phyloP scores from a whole-genome alignment of 2,113 vertebrate species.

The Myiopsitta monachus region DNA sequence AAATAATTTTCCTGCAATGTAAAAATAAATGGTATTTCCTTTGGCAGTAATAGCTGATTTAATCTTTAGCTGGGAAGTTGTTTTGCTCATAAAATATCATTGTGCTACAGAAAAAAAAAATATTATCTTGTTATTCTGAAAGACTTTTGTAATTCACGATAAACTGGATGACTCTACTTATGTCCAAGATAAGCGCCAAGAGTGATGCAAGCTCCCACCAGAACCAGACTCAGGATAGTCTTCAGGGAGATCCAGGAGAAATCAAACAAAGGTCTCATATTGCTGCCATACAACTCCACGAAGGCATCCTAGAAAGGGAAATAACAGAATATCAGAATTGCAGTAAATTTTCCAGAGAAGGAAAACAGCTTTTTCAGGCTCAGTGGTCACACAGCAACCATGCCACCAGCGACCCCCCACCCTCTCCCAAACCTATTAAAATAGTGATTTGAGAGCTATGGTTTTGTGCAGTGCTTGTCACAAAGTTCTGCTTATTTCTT shows the following conservation, averaged over 20 bases:
- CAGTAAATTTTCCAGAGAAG: not conserved
- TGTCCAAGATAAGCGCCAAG: constrained; percentile 94
- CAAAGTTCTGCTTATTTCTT: not conserved
- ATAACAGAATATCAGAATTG: constrained; percentile 14
- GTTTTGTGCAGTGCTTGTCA: not conserved
- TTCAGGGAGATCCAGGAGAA: constrained; percentile 95
- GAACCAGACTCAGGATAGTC: constrained; percentile 90
- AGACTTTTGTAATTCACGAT: constrained; percentile 67
- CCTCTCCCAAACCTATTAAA: not conserved
- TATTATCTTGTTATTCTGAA: constrained; percentile 65
- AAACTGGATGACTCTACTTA: constrained; percentile 82
- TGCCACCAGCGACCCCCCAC: accelerated
- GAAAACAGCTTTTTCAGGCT: not conserved
- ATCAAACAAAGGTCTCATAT: constrained; percentile 84
- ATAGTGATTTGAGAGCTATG: not conserved
- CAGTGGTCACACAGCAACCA: not conserved
- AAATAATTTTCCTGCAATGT: constrained; percentile 81
- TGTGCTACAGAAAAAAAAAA: constrained; percentile 63
- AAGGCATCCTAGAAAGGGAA: constrained; percentile 86
- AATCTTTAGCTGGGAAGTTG: constrained; percentile 73
- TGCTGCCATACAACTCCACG: constrained; percentile 91
- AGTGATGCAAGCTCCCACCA: constrained; percentile 94
- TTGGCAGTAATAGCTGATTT: constrained; percentile 87
- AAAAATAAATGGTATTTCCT: constrained; percentile 84
- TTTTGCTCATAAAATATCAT: constrained; percentile 66